A percentile compares a stretch with the other conserved stretches of the same genome.
phyloP scores from a whole-genome alignment of 2,797 vertebrate genomes.

The Thalassophryne amazonica region DNA sequence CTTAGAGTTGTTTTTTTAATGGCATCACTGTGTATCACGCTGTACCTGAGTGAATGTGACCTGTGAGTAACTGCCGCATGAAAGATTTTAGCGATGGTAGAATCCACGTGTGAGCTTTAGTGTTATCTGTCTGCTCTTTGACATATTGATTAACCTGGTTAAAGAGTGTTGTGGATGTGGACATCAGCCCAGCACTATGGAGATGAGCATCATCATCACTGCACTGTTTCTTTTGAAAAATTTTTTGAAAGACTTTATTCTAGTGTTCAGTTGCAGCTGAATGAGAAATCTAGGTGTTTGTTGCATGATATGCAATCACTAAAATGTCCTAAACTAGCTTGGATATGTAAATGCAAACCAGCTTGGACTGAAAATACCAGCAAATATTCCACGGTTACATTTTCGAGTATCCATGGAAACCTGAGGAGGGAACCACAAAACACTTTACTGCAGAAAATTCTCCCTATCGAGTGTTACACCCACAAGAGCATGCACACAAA shows the following conservation, averaged over 20 bases:
- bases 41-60: constrained; percentile 67
- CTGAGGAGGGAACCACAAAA: constrained; percentile 70
- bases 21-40: no score
- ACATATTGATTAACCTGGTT: constrained; percentile 70
- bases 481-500: constrained; percentile 17
- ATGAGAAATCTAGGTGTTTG: no score
- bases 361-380: constrained; percentile 56
- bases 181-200: constrained; percentile 28
- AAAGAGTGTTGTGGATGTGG: constrained; percentile 77
- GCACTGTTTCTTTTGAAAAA: background rate
- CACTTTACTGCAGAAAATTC: constrained; percentile 58
- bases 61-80: constrained; percentile 64
- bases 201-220: constrained; percentile 13
- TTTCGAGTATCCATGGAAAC: constrained; percentile 75
- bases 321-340: constrained; percentile 64
- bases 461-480: constrained; percentile 52
- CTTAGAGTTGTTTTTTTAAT: constrained; percentile 38
- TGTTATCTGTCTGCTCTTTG: constrained; percentile 70
- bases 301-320: no score
- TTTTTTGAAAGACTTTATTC: no score
- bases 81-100: constrained; percentile 68
- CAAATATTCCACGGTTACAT: constrained; percentile 77
- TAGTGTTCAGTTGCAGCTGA: constrained; percentile 13
- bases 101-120: constrained; percentile 72
- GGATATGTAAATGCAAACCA: constrained; percentile 70